phyloP scores from a whole-genome alignment of 1,140 invertebrate genomes.

The Papilio machaon region DNA sequence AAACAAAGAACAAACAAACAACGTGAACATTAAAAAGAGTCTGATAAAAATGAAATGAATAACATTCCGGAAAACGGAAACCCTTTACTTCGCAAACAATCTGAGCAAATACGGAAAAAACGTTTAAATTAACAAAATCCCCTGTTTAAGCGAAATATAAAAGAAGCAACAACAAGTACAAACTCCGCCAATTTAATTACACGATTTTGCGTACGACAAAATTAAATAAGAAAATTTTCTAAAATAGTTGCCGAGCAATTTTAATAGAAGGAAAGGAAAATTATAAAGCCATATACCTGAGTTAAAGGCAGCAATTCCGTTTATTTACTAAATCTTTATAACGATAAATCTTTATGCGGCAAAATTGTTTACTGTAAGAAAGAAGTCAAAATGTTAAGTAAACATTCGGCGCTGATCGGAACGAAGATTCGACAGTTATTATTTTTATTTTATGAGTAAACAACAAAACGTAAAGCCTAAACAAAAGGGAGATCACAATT shows the following conservation, averaged over 20 bases:
- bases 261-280: background rate
- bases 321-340: background rate
- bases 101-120: constrained; percentile 25
- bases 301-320: background rate
- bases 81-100: constrained; percentile 27
- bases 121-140: constrained; percentile 28
- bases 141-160: constrained; percentile 21
- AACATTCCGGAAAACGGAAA: constrained; percentile 23
- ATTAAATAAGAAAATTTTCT: background rate
- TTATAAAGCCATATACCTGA: background rate
- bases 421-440: background rate
- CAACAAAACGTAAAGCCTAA: constrained; percentile 20
- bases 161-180: constrained; percentile 15
- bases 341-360: background rate
- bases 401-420: background rate
- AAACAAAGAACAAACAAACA: constrained; percentile 15
- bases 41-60: constrained; percentile 27
- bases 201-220: background rate
- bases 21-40: constrained; percentile 17
- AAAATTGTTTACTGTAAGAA: background rate
- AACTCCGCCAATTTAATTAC: constrained; percentile 16
- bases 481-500: constrained; percentile 31
- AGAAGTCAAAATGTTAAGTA: background rate
- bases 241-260: background rate
- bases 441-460: constrained; percentile 15